Evolutionary conservation across 2,888 invertebrate species (phyloP), one percentile per base, ranked within the genome.

Genomic region (Thecophora atra): DNA sequence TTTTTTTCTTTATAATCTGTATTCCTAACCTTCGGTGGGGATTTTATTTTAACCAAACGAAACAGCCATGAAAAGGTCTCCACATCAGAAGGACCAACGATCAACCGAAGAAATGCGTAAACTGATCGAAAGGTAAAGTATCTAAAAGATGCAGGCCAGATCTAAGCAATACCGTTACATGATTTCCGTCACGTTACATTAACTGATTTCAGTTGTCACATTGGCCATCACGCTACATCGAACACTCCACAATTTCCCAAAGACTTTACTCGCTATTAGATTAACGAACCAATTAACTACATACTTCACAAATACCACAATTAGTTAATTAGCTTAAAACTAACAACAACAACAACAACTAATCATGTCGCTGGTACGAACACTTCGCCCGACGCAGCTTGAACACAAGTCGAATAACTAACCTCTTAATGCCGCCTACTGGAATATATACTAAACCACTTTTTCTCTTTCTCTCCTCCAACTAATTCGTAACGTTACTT

Each of bases 21-120:
- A 52, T 73, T 74, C 71, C 73, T 75, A 74, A 56, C 68, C 68
- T 42, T 68, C 68, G 72, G 63, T 72, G 30, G 72, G 68, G 47
- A 63, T 47, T 64, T 68, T 68, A 56, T 74, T 60, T 58, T 72
- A 52, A 62, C 26, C 71, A 74, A 72, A 69, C 30, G 60, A 76
- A 77, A 78, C 82, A 86, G 85, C 87, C 81, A 87, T 90, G 88
- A 90, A 90, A 87, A 89, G 90, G 88, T 90, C 90, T 87, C 90
- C 90, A 87, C 89, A 89, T 87, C 89, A 89, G 90, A 95, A 95
- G 94, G 95, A 95, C 91, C 94, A 93, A 90, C 92, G 94, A 92
- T 92, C 94, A 89, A 94, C 93, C 89, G 96, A 96, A 91, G 96
- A 96, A 92, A 95, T 96, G 94, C 93, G 96, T 90, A 96, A 95